Percentiles rank a stretch among this genome's conserved stretches.
Conservation (phyloP, 2,113 vertebrate species). For the Synodontis membranacea region DNA sequence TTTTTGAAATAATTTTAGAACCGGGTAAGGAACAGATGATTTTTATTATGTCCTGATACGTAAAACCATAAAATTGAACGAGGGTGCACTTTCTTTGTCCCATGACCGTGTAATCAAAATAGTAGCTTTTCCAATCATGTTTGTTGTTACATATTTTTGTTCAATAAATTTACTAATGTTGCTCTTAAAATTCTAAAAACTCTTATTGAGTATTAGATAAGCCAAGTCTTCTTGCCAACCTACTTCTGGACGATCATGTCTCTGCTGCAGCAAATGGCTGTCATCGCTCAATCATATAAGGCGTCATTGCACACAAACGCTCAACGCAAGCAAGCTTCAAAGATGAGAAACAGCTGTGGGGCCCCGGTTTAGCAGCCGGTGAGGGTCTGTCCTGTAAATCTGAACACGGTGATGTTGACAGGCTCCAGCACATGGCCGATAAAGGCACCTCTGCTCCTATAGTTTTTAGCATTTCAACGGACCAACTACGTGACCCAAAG, state of each 20-base stretch:
- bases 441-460: slow-evolving; percentile 29
- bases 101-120: not conserved
- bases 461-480: slow-evolving; percentile 29
- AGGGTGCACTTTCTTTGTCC: no score
- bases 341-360: slow-evolving; percentile 52
- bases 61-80: no score
- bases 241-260: slow-evolving; percentile 3
- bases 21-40: no score
- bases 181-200: not conserved
- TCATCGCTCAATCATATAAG: slow-evolving; percentile 27
- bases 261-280: not conserved
- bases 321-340: slow-evolving; percentile 21
- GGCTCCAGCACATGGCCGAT: slow-evolving; percentile 52
- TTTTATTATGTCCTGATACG: no score
- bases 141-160: not conserved
- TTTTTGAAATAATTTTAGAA: no score
- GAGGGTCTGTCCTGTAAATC: slow-evolving; percentile 36
- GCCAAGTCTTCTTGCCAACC: not conserved
- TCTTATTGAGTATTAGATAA: not conserved
- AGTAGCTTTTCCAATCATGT: not conserved
- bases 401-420: slow-evolving; percentile 45
- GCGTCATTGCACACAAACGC: slow-evolving; percentile 19
- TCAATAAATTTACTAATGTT: not conserved
- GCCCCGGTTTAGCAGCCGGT: slow-evolving; percentile 39
- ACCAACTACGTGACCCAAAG: slow-evolving; percentile 43